These are phyloP conservation scores for Ochotona princeps DNA, from an alignment of 2,113 vertebrate species.

Conservation along the genomic window DNA sequence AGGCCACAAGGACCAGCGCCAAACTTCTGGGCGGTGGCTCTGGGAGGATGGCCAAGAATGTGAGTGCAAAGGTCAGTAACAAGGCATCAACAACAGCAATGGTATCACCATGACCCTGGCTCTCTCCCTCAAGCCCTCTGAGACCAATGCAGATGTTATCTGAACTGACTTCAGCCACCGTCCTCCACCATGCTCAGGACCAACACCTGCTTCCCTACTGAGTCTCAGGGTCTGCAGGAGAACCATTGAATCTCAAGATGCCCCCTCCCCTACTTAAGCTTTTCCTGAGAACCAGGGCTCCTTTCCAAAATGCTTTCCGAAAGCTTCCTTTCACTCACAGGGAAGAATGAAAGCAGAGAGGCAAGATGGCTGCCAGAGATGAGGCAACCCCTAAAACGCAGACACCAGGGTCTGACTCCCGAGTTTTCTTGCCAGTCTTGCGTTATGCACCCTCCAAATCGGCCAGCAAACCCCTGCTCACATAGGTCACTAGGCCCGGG, in stretches of 20 bases:
- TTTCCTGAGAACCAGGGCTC: neutral
- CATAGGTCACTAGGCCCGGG: neutral
- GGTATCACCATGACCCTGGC: neutral
- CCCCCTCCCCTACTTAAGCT: neutral
- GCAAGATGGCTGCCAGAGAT: neutral
- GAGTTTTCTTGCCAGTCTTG: neutral
- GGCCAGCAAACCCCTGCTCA: slow-evolving; percentile 21
- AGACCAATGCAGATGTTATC: neutral
- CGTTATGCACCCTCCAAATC: neutral
- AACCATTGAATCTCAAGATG: neutral
- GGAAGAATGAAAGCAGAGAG: slow-evolving; percentile 2
- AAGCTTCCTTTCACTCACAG: slow-evolving; percentile 18
- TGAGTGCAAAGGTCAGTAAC: slow-evolving; percentile 73
- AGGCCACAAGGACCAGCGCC: slow-evolving; percentile 39
- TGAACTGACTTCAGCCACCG: neutral
- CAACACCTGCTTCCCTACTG: neutral
- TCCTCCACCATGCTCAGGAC: neutral
- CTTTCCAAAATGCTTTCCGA: neutral
- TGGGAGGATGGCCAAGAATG: slow-evolving; percentile 39
- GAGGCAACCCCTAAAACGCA: neutral
- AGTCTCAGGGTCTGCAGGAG: neutral
- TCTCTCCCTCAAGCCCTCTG: neutral
- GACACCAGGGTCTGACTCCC: neutral
- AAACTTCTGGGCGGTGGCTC: slow-evolving; percentile 45
- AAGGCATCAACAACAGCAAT: neutral